Percentiles rank a stretch among this genome's conserved stretches.
These are phyloP conservation scores for Argyresthia albistria DNA, from an alignment of 2,888 invertebrate genomes.

Conservation along the genomic window DNA sequence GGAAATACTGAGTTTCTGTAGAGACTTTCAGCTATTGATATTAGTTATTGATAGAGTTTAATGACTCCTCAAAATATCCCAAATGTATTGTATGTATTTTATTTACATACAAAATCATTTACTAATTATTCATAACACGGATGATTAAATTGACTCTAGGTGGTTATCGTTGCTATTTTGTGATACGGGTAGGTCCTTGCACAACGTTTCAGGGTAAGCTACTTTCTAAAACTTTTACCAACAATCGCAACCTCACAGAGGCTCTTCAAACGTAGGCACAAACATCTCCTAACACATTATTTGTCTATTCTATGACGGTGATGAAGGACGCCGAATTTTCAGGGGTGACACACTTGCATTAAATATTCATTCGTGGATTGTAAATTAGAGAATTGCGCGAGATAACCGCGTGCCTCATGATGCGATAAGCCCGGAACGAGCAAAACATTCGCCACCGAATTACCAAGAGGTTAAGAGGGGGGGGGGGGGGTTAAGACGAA, in stretches of 20 bases:
- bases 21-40: no score
- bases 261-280: background rate
- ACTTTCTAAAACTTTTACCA: background rate
- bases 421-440: background rate
- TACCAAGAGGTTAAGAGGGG: no score
- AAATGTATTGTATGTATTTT: no score
- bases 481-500: background rate
- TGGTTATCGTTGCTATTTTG: no score
- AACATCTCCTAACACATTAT: background rate
- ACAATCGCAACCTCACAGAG: background rate
- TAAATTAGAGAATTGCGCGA: slow-evolving; percentile 53
- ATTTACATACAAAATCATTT: no score
- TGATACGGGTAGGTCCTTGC: no score
- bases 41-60: no score
- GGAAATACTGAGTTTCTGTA: background rate
- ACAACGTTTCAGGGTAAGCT: no score
- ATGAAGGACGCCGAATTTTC: slow-evolving; percentile 38
- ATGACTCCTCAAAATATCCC: no score
- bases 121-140: no score
- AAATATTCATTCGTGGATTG: slow-evolving; percentile 62
- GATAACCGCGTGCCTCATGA: slow-evolving; percentile 30
- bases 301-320: slow-evolving; percentile 11
- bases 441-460: slow-evolving; percentile 6
- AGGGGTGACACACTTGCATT: slow-evolving; percentile 53
- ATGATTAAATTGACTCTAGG: no score